Conservation (phyloP, 2,888 invertebrate species). For the Vesta saturnalis region DNA sequence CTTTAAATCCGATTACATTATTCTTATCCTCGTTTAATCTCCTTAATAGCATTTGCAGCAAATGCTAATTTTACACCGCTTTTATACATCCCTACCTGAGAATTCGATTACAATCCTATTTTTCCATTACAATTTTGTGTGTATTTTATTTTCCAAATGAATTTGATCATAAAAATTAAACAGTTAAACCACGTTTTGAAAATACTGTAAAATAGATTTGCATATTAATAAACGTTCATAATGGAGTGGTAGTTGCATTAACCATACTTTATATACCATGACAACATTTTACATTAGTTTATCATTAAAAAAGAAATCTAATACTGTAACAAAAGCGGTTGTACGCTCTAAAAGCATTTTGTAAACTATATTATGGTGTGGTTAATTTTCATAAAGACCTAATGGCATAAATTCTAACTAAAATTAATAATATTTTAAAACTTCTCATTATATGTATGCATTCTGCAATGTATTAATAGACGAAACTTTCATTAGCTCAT, state of each 20-base stretch:
- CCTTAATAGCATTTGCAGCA: constrained; percentile 5
- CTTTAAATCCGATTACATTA: constrained; percentile 11
- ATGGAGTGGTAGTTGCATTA: neutral
- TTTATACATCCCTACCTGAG: neutral
- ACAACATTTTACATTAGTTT: constrained; percentile 14
- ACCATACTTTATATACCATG: neutral
- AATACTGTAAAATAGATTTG: neutral
- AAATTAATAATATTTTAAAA: constrained; percentile 1
- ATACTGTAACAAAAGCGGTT: constrained; percentile 12
- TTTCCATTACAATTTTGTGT: neutral
- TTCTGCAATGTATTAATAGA: neutral
- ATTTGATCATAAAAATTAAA: constrained; percentile 3
- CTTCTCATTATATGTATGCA: neutral
- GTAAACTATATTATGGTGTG: constrained; percentile 11
- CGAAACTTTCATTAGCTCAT: neutral
- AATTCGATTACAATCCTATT: neutral
- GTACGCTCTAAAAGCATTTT: constrained; percentile 4
- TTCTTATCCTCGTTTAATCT: constrained; percentile 5
- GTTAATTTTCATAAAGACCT: constrained; percentile 7
- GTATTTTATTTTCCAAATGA: neutral
- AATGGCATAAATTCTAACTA: neutral
- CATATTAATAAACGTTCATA: neutral
- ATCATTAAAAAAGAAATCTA: constrained; percentile 9
- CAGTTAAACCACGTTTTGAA: neutral
- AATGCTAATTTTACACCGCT: constrained; percentile 14